Percentiles rank a stretch among this genome's conserved stretches.
These are phyloP conservation scores for Phaetusa simplex DNA, from an alignment of 2,113 vertebrate species.

Conservation along the genomic window DNA sequence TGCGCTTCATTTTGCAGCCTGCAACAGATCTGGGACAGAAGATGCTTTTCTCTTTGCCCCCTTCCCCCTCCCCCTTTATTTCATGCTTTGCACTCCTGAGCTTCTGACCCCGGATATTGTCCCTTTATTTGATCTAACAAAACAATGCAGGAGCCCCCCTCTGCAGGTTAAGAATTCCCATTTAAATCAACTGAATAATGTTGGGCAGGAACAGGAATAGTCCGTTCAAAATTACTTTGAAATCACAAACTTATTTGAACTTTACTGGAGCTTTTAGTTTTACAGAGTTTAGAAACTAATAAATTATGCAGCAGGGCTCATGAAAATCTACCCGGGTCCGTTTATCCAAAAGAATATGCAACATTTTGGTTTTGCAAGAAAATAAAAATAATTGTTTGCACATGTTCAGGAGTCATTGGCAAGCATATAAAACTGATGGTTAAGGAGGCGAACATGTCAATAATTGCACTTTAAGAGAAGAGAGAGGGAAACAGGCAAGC, in stretches of 20 bases:
- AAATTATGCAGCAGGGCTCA: constrained; percentile 64
- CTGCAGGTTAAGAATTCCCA: background rate
- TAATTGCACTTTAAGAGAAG: constrained; percentile 47
- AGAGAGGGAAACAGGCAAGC: background rate
- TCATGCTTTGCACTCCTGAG: background rate
- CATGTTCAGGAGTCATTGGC: constrained; percentile 46
- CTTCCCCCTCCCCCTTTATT: rapidly evolving
- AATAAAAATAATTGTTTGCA: constrained; percentile 73
- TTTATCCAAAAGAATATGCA: constrained; percentile 35
- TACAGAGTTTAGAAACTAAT: constrained; percentile 71
- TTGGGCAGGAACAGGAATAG: background rate
- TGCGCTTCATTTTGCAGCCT: background rate
- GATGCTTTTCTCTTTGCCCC: background rate
- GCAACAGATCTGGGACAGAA: background rate
- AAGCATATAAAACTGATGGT: constrained; percentile 49
- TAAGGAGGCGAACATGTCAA: constrained; percentile 36
- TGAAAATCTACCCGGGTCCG: constrained; percentile 31
- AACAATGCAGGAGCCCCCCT: background rate
- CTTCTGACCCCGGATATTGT: background rate
- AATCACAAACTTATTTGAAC: constrained; percentile 60
- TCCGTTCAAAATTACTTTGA: constrained; percentile 35
- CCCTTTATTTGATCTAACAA: background rate
- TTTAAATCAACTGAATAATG: background rate
- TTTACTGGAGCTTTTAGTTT: constrained; percentile 66
- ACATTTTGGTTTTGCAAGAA: constrained; percentile 59